Evolutionary conservation across 1,140 invertebrate genomes (phyloP).

Genomic region (Heliconius himera): DNA sequence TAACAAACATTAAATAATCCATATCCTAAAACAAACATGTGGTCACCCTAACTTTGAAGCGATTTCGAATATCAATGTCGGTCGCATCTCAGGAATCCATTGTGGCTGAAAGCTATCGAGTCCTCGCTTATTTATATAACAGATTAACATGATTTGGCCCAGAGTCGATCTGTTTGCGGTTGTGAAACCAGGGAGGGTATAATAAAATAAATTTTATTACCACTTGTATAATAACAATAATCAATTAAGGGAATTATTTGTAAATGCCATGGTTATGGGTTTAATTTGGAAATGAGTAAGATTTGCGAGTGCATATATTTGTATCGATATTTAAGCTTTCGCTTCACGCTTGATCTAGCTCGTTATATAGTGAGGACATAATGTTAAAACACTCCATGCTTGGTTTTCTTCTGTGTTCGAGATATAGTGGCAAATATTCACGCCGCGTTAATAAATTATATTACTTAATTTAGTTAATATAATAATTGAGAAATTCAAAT

Average conservation of each 20-base stretch:
- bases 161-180: constrained; percentile 12
- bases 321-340: too few species aligned
- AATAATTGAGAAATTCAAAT: too few species aligned
- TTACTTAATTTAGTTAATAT: too few species aligned
- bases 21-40: neutral
- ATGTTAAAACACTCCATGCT: too few species aligned
- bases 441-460: too few species aligned
- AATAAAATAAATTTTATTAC: constrained; percentile 14
- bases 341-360: too few species aligned
- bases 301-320: neutral
- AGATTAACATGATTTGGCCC: constrained; percentile 24
- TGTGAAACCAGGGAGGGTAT: constrained; percentile 12
- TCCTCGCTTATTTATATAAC: constrained; percentile 34
- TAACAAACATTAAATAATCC: neutral
- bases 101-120: constrained; percentile 32
- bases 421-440: too few species aligned
- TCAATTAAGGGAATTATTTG: neutral
- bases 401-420: too few species aligned
- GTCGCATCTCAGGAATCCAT: constrained; percentile 37
- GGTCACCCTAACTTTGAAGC: constrained; percentile 4
- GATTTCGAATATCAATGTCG: constrained; percentile 36
- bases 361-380: too few species aligned
- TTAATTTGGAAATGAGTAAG: neutral
- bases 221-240: neutral
- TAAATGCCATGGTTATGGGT: neutral